Conservation (phyloP, 2,797 vertebrate species). For the Amblyopsis hoosieri region DNA sequence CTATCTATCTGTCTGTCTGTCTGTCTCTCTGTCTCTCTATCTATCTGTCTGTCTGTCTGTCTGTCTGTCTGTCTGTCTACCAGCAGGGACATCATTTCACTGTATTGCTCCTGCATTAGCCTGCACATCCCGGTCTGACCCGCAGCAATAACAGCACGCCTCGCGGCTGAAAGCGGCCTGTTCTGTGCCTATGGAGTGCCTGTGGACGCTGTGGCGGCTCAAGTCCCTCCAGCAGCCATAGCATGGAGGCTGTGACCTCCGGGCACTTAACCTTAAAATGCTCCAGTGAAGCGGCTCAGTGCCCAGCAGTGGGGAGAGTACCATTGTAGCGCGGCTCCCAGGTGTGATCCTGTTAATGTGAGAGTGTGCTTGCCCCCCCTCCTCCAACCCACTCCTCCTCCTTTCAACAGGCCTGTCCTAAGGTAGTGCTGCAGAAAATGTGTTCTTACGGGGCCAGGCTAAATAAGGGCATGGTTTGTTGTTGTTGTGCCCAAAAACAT, state of each 20-base stretch:
- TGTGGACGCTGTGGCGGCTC: conserved; percentile 55
- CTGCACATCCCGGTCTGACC: conserved; percentile 43
- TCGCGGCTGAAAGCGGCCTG: conserved; percentile 57
- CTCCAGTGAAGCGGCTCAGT: conserved; percentile 53
- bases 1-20: background rate
- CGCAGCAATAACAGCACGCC: conserved; percentile 41
- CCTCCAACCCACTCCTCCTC: conserved; percentile 4
- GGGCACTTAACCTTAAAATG: conserved; percentile 65
- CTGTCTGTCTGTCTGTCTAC: background rate
- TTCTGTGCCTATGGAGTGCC: conserved; percentile 55
- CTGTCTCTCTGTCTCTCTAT: too few relatives aligned
- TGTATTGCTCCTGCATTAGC: conserved; percentile 22
- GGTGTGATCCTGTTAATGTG: conserved; percentile 63
- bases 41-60: background rate
- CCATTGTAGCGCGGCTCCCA: conserved; percentile 43
- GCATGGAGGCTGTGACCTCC: conserved; percentile 51
- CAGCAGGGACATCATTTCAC: conserved; percentile 9
- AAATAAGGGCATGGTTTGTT: conserved; percentile 26
- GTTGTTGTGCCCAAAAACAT: conserved; percentile 9
- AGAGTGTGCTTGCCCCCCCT: conserved; percentile 31
- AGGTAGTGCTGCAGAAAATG: conserved; percentile 43
- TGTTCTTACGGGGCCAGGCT: background rate
- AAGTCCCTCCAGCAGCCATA: conserved; percentile 53
- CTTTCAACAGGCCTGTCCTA: conserved; percentile 23
- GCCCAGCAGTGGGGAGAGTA: conserved; percentile 40